phyloP scores from a whole-genome alignment of 2,888 invertebrate genomes.

The Drosophila ustulata region DNA sequence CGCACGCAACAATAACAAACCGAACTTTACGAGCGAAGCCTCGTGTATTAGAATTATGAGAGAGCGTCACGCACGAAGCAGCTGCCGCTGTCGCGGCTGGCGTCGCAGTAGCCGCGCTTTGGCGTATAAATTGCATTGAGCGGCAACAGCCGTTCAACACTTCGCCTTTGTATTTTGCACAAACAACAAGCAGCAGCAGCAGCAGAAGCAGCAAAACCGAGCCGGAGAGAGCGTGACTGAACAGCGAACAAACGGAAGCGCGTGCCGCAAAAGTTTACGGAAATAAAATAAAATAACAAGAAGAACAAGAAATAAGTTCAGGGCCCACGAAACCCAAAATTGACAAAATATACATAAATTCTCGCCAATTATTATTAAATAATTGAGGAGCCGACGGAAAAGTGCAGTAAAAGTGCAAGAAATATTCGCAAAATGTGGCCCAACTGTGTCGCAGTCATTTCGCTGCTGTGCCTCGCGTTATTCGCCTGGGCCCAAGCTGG shows the following conservation, averaged over 20 bases:
- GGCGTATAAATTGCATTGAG: constrained; percentile 72
- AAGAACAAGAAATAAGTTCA: constrained; percentile 35
- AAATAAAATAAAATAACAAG: constrained; percentile 57
- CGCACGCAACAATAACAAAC: constrained; percentile 67
- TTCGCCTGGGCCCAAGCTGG: constrained; percentile 75
- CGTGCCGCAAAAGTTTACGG: constrained; percentile 79
- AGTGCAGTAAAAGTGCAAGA: constrained; percentile 37
- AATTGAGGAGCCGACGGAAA: constrained; percentile 41
- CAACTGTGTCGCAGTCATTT: constrained; percentile 67
- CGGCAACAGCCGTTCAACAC: constrained; percentile 58
- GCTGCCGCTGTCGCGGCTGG: constrained; percentile 11
- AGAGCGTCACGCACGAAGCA: constrained; percentile 61
- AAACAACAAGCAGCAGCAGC: constrained; percentile 49
- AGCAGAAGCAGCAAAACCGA: constrained; percentile 29
- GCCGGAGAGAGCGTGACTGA: constrained; percentile 45
- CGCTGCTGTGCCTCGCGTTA: constrained; percentile 66
- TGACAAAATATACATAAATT: constrained; percentile 45
- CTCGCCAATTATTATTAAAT: constrained; percentile 37
- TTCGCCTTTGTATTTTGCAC: constrained; percentile 64
- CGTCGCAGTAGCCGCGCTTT: constrained; percentile 31
- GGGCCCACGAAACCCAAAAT: constrained; percentile 29
- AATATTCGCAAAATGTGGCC: constrained; percentile 68
- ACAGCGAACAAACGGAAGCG: constrained; percentile 61
- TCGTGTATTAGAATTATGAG: constrained; percentile 63
- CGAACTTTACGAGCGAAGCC: constrained; percentile 56